These are phyloP conservation scores for Brachionus koreanus DNA, from an alignment of 1,140 invertebrate species.

Conservation along the genomic window DNA sequence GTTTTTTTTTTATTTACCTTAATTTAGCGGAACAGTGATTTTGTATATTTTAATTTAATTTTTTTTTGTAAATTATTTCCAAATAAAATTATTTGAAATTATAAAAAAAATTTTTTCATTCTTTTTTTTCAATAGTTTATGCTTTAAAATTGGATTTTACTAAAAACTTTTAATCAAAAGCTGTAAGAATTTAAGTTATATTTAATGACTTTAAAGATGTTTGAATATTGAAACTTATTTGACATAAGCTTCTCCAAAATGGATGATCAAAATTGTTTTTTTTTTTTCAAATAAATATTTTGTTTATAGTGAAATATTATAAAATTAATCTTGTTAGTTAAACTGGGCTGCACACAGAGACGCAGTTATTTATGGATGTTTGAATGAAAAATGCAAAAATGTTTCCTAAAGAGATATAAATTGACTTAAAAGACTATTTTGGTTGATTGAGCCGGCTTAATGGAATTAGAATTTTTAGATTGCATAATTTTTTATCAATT, in stretches of 20 bases:
- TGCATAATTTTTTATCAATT: not conserved
- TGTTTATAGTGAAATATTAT: not conserved
- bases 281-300: no score
- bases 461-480: not conserved
- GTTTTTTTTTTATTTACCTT: not conserved
- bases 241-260: no score
- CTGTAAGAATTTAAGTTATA: no score
- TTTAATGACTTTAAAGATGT: no score
- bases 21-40: slow-evolving; percentile 31
- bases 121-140: not conserved
- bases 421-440: not conserved
- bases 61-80: slow-evolving; percentile 24
- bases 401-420: not conserved
- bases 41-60: slow-evolving; percentile 3
- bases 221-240: no score
- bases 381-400: not conserved
- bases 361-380: not conserved
- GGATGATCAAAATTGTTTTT: no score
- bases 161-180: no score
- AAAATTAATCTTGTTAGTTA: not conserved
- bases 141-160: no score
- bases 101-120: not conserved
- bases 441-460: not conserved
- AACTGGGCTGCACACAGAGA: not conserved
- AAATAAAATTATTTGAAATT: not conserved